Conservation (phyloP, 53 echinoderm and acorn worm species). For the Mesocentrotus franciscanus region DNA sequence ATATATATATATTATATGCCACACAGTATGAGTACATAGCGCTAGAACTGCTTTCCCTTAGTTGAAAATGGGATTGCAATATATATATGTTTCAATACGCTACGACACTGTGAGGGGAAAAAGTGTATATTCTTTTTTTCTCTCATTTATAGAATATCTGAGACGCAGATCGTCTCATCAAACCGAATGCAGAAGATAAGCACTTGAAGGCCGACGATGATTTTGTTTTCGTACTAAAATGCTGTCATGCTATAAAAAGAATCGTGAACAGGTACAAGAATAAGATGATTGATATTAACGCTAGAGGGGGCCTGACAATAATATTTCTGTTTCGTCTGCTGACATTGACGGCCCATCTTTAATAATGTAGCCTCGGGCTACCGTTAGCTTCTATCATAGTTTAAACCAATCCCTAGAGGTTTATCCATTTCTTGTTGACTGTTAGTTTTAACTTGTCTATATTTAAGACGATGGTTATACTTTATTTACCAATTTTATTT, state of each 20-base stretch:
- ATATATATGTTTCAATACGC: too few relatives aligned
- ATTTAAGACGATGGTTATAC: too few relatives aligned
- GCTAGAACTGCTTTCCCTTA: too few relatives aligned
- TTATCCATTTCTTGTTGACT: too few relatives aligned
- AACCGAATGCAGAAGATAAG: background rate
- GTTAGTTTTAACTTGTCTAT: too few relatives aligned
- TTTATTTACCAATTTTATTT: too few relatives aligned
- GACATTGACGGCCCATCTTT: background rate
- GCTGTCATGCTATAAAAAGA: background rate
- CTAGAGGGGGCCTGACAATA: background rate
- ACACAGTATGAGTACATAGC: too few relatives aligned
- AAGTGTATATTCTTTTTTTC: too few relatives aligned
- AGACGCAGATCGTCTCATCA: background rate
- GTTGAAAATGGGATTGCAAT: too few relatives aligned
- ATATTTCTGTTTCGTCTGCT: background rate
- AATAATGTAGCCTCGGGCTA: background rate
- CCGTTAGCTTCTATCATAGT: background rate
- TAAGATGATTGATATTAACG: background rate
- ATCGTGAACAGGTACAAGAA: background rate
- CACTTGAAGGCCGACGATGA: background rate
- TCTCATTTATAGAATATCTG: background rate
- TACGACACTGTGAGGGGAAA: too few relatives aligned
- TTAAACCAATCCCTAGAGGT: background rate
- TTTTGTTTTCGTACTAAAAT: background rate
- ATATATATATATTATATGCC: too few relatives aligned